Percentiles rank a stretch among this genome's conserved stretches.
Conservation (phyloP, 2,797 vertebrate species). For the Syngnathus rostellatus region DNA sequence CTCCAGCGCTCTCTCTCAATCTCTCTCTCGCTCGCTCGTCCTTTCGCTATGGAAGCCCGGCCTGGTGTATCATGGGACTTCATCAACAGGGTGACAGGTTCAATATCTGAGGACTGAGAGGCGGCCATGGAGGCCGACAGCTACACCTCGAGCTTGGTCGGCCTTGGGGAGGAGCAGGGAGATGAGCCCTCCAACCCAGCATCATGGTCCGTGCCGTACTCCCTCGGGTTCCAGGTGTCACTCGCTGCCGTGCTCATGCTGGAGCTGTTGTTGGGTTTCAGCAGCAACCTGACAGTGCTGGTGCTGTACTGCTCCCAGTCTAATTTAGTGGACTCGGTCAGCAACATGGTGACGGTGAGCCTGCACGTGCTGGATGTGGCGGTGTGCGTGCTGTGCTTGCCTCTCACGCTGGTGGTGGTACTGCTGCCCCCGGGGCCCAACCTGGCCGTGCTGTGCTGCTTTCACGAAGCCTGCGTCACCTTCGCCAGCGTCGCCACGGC, state of each 20-base stretch:
- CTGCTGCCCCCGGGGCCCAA: constrained; percentile 65
- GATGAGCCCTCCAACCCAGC: constrained; percentile 13
- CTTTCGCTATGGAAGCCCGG: constrained; percentile 45
- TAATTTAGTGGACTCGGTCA: constrained; percentile 77
- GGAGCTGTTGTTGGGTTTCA: constrained; percentile 72
- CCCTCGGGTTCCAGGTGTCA: constrained; percentile 75
- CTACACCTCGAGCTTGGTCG: constrained; percentile 42
- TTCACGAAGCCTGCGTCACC: constrained; percentile 74
- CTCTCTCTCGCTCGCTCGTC: constrained; percentile 31
- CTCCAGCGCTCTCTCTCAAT: constrained; percentile 25
- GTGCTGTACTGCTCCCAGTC: constrained; percentile 76
- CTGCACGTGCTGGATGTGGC: constrained; percentile 72
- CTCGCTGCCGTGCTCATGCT: constrained; percentile 70
- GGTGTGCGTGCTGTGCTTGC: constrained; percentile 70
- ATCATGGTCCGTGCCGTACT: constrained; percentile 49
- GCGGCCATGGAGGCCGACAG: constrained; percentile 60
- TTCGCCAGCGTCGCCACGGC: constrained; percentile 75
- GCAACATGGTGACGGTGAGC: constrained; percentile 78
- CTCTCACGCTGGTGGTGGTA: constrained; percentile 69
- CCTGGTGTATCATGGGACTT: constrained; percentile 51
- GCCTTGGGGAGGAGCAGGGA: constrained; percentile 34
- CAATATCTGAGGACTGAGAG: constrained; percentile 48
- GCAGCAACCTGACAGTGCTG: constrained; percentile 73
- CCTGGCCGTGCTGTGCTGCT: constrained; percentile 67
- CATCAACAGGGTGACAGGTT: constrained; percentile 32